Conservation (phyloP, 2,888 invertebrate genomes). For the Lepidocyrtinus sp. region DNA sequence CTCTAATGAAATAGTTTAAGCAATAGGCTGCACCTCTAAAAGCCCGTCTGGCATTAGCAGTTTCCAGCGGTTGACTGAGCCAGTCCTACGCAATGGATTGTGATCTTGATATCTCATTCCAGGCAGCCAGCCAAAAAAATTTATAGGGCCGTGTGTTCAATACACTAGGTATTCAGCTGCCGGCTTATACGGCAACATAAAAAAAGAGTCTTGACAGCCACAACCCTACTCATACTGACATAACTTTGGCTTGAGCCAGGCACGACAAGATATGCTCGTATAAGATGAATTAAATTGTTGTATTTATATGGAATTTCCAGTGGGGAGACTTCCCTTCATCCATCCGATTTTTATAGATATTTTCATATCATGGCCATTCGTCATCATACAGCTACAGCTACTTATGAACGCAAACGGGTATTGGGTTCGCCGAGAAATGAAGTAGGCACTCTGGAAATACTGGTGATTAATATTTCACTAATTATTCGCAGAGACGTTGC, state of each 20-base stretch:
- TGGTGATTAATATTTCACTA: too few relatives aligned
- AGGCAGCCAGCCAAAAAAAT: constrained; percentile 14
- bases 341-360: too few relatives aligned
- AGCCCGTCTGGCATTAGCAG: constrained; percentile 7
- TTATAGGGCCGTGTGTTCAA: too few relatives aligned
- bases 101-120: constrained; percentile 15
- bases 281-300: background rate
- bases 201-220: background rate
- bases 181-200: background rate
- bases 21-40: background rate
- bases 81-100: background rate
- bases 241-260: background rate
- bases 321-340: too few relatives aligned
- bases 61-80: constrained; percentile 16
- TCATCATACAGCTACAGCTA: too few relatives aligned
- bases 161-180: background rate
- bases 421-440: too few relatives aligned
- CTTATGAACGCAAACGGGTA: too few relatives aligned
- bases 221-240: background rate
- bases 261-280: background rate
- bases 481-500: too few relatives aligned
- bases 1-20: background rate
- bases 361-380: too few relatives aligned
- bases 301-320: too few relatives aligned
- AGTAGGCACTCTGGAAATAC: too few relatives aligned